phyloP scores from a whole-genome alignment of 2,797 vertebrate genomes.

The Chelmon rostratus region DNA sequence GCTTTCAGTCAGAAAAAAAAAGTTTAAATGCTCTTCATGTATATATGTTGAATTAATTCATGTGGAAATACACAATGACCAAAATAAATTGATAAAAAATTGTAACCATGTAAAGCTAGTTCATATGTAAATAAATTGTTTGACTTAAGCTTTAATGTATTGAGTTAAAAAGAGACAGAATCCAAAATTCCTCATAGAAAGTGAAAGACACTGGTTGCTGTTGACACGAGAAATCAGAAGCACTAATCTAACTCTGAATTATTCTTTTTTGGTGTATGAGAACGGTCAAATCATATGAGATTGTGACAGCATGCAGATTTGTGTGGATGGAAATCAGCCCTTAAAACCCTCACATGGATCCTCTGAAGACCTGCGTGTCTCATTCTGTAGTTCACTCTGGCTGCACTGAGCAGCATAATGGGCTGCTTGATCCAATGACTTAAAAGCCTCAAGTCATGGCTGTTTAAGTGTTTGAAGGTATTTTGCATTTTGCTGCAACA shows the following conservation, averaged over 20 bases:
- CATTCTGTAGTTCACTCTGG: slow-evolving; percentile 37
- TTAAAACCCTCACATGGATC: slow-evolving; percentile 20
- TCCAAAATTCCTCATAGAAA: neutral
- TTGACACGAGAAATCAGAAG: neutral
- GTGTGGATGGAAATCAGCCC: neutral
- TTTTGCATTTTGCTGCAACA: slow-evolving; percentile 8
- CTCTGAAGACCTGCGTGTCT: slow-evolving; percentile 23
- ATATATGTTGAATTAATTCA: neutral
- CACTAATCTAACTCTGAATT: neutral
- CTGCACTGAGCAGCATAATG: slow-evolving; percentile 33
- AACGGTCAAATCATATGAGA: neutral
- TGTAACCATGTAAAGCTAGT: too few species aligned
- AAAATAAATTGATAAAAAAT: rapidly evolving
- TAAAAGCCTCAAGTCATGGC: slow-evolving; percentile 32
- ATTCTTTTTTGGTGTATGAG: neutral
- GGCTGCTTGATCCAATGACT: slow-evolving; percentile 45
- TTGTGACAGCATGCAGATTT: neutral
- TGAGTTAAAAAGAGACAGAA: neutral
- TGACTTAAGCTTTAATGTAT: neutral
- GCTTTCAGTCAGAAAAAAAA: neutral
- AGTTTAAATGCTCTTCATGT: neutral
- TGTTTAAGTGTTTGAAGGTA: slow-evolving; percentile 28
- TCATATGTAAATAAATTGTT: neutral
- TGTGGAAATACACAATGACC: neutral
- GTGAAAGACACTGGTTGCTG: neutral